Conservation (phyloP, 2,797 vertebrate species). For the Rhynchotus rufescens region DNA sequence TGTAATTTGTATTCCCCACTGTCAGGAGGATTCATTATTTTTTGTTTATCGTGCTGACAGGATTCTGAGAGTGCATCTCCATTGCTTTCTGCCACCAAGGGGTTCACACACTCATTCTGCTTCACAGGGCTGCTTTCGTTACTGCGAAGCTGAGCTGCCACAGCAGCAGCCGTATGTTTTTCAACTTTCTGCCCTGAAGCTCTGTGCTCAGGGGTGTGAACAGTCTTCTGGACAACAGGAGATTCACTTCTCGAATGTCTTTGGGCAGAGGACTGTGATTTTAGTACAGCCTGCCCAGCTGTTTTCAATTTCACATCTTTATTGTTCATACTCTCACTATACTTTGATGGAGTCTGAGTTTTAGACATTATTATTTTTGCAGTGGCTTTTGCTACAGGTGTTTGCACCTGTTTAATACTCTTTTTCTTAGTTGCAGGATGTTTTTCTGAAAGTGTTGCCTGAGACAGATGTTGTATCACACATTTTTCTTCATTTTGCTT, state of each 20-base stretch:
- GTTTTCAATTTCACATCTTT: conserved; percentile 85
- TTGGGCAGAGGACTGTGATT: conserved; percentile 79
- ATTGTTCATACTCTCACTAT: conserved; percentile 74
- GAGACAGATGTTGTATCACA: conserved; percentile 72
- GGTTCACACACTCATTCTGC: conserved; percentile 26
- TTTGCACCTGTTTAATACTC: conserved; percentile 76
- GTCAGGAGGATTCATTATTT: conserved; percentile 36
- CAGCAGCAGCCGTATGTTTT: background rate
- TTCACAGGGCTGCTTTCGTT: conserved; percentile 43
- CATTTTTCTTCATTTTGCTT: conserved; percentile 88
- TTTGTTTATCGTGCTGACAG: conserved; percentile 28
- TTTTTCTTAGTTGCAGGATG: conserved; percentile 82
- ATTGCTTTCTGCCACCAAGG: background rate
- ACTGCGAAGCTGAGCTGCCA: conserved; percentile 5
- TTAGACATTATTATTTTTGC: conserved; percentile 80
- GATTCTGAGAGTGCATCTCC: background rate
- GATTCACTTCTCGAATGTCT: conserved; percentile 78
- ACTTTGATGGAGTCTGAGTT: conserved; percentile 75
- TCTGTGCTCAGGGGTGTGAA: conserved; percentile 4
- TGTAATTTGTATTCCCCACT: conserved; percentile 37
- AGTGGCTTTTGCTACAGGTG: conserved; percentile 78
- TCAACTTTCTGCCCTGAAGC: conserved; percentile 49
- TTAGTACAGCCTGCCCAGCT: conserved; percentile 74
- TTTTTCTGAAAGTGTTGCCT: conserved; percentile 68
- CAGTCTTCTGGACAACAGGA: conserved; percentile 78